These are phyloP conservation scores for Andricus curvator DNA, from an alignment of 2,888 invertebrate species.

Conservation along the genomic window DNA sequence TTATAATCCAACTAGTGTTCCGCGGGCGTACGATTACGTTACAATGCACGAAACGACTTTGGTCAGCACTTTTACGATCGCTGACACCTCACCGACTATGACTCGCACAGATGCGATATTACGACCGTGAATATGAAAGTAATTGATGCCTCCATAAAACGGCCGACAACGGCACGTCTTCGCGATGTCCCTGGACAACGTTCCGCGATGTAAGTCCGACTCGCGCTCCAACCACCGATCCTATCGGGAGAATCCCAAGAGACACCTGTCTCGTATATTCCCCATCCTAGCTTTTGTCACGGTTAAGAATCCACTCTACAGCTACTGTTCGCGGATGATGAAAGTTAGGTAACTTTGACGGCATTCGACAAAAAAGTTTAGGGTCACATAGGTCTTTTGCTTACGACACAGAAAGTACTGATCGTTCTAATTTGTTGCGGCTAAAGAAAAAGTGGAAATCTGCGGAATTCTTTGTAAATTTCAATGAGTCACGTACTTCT, in stretches of 20 bases:
- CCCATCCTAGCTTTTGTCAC: slow-evolving; percentile 22
- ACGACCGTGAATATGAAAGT: slow-evolving; percentile 64
- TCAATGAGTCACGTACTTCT: no score
- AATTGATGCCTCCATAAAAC: slow-evolving; percentile 38
- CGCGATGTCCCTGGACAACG: slow-evolving; percentile 31
- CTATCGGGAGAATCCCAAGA: slow-evolving; percentile 12
- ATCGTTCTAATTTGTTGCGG: neutral
- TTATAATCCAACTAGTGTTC: slow-evolving; percentile 66
- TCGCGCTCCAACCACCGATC: slow-evolving; percentile 4
- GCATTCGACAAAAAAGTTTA: neutral
- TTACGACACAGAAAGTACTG: neutral
- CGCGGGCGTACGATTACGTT: slow-evolving; percentile 61
- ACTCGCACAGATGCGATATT: slow-evolving; percentile 59
- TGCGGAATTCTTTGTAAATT: no score
- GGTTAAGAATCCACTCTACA: slow-evolving; percentile 7
- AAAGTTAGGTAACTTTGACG: neutral
- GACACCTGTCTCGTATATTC: slow-evolving; percentile 34
- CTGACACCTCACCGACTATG: slow-evolving; percentile 66
- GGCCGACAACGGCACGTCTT: slow-evolving; percentile 3
- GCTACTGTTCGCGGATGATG: slow-evolving; percentile 21
- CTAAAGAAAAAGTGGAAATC: no score
- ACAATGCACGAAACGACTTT: slow-evolving; percentile 58
- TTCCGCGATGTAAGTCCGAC: slow-evolving; percentile 14
- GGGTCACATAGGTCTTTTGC: neutral
- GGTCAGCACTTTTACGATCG: slow-evolving; percentile 64